phyloP scores from a whole-genome alignment of 2,797 vertebrate species.

The Sorex maritimensis region DNA sequence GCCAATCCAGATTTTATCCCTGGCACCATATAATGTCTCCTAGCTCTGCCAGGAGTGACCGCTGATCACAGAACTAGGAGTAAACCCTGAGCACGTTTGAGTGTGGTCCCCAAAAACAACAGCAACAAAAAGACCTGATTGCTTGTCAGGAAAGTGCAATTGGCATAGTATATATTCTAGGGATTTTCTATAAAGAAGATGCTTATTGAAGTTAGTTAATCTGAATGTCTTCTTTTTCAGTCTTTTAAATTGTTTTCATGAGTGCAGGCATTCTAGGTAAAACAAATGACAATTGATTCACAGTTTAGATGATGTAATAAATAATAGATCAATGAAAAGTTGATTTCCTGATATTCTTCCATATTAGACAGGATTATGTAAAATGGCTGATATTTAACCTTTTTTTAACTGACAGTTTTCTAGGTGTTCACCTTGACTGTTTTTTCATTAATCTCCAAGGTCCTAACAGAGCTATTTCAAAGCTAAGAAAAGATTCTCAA shows the following conservation, averaged over 20 bases:
- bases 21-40: no score
- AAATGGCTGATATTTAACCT: constrained; percentile 6
- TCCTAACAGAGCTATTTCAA: constrained; percentile 38
- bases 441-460: constrained; percentile 41
- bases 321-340: constrained; percentile 37
- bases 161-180: background rate
- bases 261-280: constrained; percentile 1
- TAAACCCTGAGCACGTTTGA: no score
- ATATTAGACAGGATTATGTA: constrained; percentile 1
- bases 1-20: no score
- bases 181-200: constrained; percentile 27
- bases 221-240: constrained; percentile 22
- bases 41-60: no score
- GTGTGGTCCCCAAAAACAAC: no score
- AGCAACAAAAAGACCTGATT: constrained; percentile 17
- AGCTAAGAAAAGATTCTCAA: constrained; percentile 63
- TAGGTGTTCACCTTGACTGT: constrained; percentile 11
- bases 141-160: background rate
- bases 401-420: constrained; percentile 1
- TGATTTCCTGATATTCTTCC: background rate
- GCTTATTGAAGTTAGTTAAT: constrained; percentile 29
- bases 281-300: background rate
- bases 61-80: no score
- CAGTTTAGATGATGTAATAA: constrained; percentile 33
- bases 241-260: constrained; percentile 22